Evolutionary conservation across 1,140 invertebrate species (phyloP).

Genomic region (Diplogasteroides magnus): DNA sequence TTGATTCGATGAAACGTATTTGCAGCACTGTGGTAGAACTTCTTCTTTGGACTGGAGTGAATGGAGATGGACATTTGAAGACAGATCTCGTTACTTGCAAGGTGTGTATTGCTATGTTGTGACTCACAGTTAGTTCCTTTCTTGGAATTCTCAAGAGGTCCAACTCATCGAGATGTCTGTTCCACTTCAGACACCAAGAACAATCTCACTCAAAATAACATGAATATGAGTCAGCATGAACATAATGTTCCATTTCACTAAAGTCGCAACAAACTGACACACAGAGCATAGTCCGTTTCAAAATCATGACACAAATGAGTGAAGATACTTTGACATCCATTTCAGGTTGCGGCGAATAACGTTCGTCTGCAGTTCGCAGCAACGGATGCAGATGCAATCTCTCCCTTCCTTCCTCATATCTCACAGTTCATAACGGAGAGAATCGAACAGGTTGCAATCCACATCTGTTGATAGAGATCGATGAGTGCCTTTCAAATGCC

Average conservation of each 20-base stretch:
- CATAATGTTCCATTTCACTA: no score
- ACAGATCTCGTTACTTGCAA: slow-evolving; percentile 46
- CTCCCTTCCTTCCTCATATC: slow-evolving; percentile 47
- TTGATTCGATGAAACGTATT: no score
- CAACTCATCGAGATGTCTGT: slow-evolving; percentile 8
- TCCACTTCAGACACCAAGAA: no score
- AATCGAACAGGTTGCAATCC: slow-evolving; percentile 49
- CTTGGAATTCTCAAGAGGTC: no score
- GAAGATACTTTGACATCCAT: not conserved
- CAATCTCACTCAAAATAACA: no score
- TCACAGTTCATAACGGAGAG: slow-evolving; percentile 40
- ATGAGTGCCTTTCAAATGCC: no score
- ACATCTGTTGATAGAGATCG: no score
- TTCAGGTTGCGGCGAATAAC: slow-evolving; percentile 25
- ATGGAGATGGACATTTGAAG: slow-evolving; percentile 46
- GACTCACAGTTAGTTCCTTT: not conserved
- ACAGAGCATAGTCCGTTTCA: no score
- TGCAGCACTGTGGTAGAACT: slow-evolving; percentile 38
- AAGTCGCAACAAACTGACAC: no score
- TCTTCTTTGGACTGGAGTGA: slow-evolving; percentile 36
- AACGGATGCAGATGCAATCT: slow-evolving; percentile 38
- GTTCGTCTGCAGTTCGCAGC: slow-evolving; percentile 23
- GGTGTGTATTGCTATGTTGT: slow-evolving; percentile 38
- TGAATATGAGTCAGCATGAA: no score
- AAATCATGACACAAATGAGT: slow-evolving; percentile 15